A percentile compares a stretch with the other conserved stretches of the same genome.
phyloP scores from a whole-genome alignment of 2,797 vertebrate genomes.

The Sebastes diaconus region DNA sequence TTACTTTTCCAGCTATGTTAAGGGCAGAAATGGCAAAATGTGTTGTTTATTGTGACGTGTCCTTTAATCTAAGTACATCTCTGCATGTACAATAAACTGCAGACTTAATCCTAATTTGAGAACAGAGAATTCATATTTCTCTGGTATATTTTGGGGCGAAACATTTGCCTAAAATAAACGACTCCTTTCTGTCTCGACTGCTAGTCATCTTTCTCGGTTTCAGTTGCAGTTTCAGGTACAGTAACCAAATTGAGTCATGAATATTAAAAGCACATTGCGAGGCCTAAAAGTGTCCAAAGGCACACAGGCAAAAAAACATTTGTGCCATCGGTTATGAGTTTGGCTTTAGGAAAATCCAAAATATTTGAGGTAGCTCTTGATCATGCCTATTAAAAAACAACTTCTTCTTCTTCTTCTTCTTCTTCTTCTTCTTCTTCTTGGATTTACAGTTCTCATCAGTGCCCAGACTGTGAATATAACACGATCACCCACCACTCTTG shows the following conservation, averaged over 20 bases:
- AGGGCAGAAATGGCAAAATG: neutral
- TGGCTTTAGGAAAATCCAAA: neutral
- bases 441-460: neutral
- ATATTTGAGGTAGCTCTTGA: neutral
- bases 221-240: neutral
- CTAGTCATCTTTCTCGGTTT: neutral
- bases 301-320: neutral
- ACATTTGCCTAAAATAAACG: neutral
- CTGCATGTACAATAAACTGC: neutral
- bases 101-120: neutral
- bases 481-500: slow-evolving; percentile 9
- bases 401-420: too few relatives aligned
- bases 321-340: neutral
- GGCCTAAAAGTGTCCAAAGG: neutral
- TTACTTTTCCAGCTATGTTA: neutral
- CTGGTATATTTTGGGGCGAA: neutral
- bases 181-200: neutral
- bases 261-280: neutral
- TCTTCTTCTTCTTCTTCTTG: neutral
- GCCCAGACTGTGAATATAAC: neutral
- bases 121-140: neutral
- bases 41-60: neutral
- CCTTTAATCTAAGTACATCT: neutral
- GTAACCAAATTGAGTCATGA: neutral
- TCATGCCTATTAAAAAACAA: neutral